A percentile compares a stretch with the other conserved stretches of the same genome.
phyloP scores from a whole-genome alignment of 2,113 vertebrate genomes.

The Irena cyanogastra region DNA sequence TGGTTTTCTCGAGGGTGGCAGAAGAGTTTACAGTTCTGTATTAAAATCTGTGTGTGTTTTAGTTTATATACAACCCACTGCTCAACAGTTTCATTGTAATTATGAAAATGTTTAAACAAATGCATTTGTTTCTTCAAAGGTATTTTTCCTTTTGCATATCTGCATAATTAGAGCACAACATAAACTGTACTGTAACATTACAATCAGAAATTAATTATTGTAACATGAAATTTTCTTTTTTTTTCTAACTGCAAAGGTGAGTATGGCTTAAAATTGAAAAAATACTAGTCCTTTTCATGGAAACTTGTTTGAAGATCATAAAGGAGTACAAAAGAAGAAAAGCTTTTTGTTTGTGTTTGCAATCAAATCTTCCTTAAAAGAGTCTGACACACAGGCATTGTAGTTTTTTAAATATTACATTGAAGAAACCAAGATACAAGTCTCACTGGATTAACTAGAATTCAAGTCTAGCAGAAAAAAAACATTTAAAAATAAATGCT shows the following conservation, averaged over 20 bases:
- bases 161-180: constrained; percentile 23
- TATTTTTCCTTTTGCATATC: constrained; percentile 42
- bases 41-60: neutral
- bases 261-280: constrained; percentile 42
- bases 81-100: constrained; percentile 46
- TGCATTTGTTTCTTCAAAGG: constrained; percentile 64
- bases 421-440: constrained; percentile 55
- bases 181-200: constrained; percentile 34
- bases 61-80: neutral
- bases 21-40: neutral
- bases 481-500: constrained; percentile 51
- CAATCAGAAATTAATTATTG: constrained; percentile 68
- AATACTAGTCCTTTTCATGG: constrained; percentile 48
- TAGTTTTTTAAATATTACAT: constrained; percentile 42
- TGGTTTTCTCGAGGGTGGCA: neutral
- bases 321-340: constrained; percentile 57
- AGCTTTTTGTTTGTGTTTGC: constrained; percentile 63
- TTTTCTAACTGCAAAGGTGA: constrained; percentile 45
- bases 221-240: constrained; percentile 20
- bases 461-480: constrained; percentile 45
- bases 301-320: constrained; percentile 67
- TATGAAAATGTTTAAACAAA: constrained; percentile 56
- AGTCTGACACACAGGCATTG: constrained; percentile 48
- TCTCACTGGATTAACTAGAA: constrained; percentile 64
- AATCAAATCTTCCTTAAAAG: constrained; percentile 55